Percentiles rank a stretch among this genome's conserved stretches.
phyloP scores from a whole-genome alignment of 2,113 vertebrate genomes.

The Phalacrocorax carbo region DNA sequence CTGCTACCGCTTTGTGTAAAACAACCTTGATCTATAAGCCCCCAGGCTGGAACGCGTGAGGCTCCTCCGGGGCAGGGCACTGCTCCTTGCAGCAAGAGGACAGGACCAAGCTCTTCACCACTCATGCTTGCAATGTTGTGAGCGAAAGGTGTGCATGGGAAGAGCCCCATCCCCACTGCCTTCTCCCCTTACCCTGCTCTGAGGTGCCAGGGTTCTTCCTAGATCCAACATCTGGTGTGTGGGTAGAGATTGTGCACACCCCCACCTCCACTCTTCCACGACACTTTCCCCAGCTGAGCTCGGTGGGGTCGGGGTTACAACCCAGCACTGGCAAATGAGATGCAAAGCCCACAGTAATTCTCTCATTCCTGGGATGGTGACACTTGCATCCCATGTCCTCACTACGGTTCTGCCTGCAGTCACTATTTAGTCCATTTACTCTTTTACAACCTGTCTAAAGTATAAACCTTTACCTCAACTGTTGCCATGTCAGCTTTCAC shows the following conservation, averaged over 20 bases:
- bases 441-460: background rate
- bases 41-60: fast-evolving
- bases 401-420: background rate
- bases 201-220: background rate
- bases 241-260: fast-evolving
- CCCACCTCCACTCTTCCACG: fast-evolving
- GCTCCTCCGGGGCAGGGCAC: background rate
- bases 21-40: background rate
- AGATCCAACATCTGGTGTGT: fast-evolving
- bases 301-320: fast-evolving
- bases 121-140: fast-evolving
- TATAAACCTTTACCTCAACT: background rate
- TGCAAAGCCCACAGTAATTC: background rate
- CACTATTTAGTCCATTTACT: background rate
- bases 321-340: background rate
- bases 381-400: background rate
- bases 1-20: background rate
- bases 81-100: background rate
- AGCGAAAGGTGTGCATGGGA: background rate
- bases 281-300: fast-evolving
- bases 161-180: background rate
- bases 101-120: fast-evolving
- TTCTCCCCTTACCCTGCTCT: background rate
- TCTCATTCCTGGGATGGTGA: background rate
- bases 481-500: background rate